phyloP scores from a whole-genome alignment of 2,113 vertebrate genomes.

The Indri indri region DNA sequence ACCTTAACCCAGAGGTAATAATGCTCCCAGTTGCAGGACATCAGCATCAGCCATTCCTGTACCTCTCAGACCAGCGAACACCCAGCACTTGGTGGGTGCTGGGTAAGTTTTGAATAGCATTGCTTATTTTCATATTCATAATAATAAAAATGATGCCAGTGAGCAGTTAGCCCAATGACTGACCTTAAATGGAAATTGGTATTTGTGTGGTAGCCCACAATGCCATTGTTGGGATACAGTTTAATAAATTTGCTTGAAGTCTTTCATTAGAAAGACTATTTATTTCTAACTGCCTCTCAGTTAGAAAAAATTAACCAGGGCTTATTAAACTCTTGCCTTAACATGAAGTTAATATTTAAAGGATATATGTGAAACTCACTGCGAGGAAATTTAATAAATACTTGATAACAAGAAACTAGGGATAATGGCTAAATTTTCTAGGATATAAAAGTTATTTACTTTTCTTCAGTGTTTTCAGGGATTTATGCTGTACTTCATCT shows the following conservation, averaged over 20 bases:
- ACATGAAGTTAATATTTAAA: background rate
- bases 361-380: background rate
- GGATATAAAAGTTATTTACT: background rate
- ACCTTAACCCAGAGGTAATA: background rate
- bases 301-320: background rate
- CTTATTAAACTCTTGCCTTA: background rate
- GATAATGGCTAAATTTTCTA: background rate
- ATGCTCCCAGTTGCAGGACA: fast-evolving
- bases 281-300: background rate
- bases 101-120: background rate
- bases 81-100: background rate
- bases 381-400: background rate
- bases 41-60: background rate
- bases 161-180: background rate
- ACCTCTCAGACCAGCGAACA: background rate
- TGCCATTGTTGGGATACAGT: background rate
- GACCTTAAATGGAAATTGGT: background rate
- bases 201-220: background rate
- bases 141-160: background rate
- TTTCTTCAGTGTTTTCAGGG: background rate
- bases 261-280: background rate
- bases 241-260: background rate
- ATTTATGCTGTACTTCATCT: background rate
- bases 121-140: background rate
- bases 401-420: background rate